Evolutionary conservation across 2,797 vertebrate genomes (phyloP).

Genomic region (Leptatherina wallacei): DNA sequence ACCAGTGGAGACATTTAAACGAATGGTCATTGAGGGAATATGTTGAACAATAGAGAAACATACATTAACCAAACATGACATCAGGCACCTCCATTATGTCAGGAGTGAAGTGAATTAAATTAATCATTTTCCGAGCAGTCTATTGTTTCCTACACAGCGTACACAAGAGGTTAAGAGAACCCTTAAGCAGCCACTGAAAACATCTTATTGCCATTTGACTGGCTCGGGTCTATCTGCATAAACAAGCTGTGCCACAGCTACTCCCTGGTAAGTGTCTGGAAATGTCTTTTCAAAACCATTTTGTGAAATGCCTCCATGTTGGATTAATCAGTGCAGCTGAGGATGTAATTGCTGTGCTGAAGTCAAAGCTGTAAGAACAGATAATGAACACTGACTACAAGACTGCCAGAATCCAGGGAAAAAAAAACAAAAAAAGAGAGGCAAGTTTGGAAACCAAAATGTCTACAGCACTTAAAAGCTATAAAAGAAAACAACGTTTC

Average conservation of each 20-base stretch:
- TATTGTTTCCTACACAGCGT: constrained; percentile 63
- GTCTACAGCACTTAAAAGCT: constrained; percentile 41
- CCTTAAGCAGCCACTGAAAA: constrained; percentile 78
- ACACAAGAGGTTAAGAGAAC: constrained; percentile 78
- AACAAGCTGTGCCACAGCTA: constrained; percentile 77
- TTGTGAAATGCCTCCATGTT: constrained; percentile 81
- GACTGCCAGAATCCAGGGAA: constrained; percentile 75
- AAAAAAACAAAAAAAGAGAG: constrained; percentile 49
- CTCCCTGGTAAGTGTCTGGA: constrained; percentile 77
- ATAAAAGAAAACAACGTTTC: constrained; percentile 24
- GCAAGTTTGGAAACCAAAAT: constrained; percentile 72
- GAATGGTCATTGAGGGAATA: constrained; percentile 58
- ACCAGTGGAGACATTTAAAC: constrained; percentile 62
- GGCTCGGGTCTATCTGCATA: constrained; percentile 75
- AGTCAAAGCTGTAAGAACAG: constrained; percentile 85
- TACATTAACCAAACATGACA: constrained; percentile 63
- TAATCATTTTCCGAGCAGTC: constrained; percentile 65
- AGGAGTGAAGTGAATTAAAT: constrained; percentile 66
- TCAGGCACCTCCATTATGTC: constrained; percentile 62
- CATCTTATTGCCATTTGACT: constrained; percentile 74
- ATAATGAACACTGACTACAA: constrained; percentile 81
- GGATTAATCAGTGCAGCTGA: constrained; percentile 85
- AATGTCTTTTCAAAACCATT: constrained; percentile 80
- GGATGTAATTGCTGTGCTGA: constrained; percentile 83
- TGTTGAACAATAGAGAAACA: constrained; percentile 65